These are phyloP conservation scores for Decapterus maruadsi DNA, from an alignment of 2,797 vertebrate species.

Conservation along the genomic window DNA sequence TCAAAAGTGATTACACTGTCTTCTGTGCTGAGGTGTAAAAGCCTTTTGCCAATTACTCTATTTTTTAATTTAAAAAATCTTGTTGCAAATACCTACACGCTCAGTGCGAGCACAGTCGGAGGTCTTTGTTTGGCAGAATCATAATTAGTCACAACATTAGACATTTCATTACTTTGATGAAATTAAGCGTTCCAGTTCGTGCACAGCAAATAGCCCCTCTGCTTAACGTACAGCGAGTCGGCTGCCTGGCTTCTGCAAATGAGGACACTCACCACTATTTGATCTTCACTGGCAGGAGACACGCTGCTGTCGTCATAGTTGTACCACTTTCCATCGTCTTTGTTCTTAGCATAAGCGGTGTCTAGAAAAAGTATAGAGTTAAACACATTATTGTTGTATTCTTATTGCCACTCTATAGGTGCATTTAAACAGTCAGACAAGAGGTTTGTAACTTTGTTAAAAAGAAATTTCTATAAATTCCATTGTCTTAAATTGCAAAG, in stretches of 20 bases:
- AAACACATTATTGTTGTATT: neutral
- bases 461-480: neutral
- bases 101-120: neutral
- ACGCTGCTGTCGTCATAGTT: slow-evolving; percentile 98
- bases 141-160: slow-evolving; percentile 1
- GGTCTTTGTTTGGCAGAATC: slow-evolving; percentile 20
- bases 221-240: neutral
- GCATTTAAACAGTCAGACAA: no score
- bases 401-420: neutral
- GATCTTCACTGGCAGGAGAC: slow-evolving; percentile 93
- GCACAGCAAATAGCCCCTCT: slow-evolving; percentile 13
- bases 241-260: slow-evolving; percentile 26
- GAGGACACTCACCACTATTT: slow-evolving; percentile 94
- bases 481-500: neutral
- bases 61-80: neutral
- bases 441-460: neutral
- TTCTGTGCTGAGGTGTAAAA: slow-evolving; percentile 3
- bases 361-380: slow-evolving; percentile 78
- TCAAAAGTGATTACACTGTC: neutral
- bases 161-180: slow-evolving; percentile 10
- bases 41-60: slow-evolving; percentile 25
- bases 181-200: neutral
- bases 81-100: neutral
- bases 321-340: slow-evolving; percentile 97
- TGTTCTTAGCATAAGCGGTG: slow-evolving; percentile 97